Base-by-base conservation (phyloP, 2,797 vertebrate species). In the Percopsis omiscomaycus region DNA sequence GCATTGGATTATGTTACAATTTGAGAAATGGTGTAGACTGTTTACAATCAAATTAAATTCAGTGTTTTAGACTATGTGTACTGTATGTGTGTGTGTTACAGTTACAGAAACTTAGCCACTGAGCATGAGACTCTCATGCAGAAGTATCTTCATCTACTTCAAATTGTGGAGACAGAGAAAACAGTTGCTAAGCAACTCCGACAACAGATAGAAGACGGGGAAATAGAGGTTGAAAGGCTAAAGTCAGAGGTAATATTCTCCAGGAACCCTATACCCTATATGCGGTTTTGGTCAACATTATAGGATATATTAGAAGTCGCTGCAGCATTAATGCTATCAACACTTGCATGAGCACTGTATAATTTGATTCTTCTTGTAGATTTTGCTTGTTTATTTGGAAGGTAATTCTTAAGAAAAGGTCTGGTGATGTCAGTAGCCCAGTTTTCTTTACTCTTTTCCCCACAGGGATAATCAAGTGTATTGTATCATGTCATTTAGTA, bases 161-260 rank as follows among this genome's bases (percentile, higher is more conserved):
- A 99, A 92, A 97, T 99, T 46, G 96, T 99, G 90, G 97, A 99
- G 86, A 98, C 97, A 0, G 97, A 99, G 93, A 99, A 99, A 93
- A 98, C 93, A 0, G 97, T 98, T 93, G 97, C 96, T 85, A 97
- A 96, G 92, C 97, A 98, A 94, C 95, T 99, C 78, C 93, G 97
- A 81, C 96, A 96, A 92, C 97, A 99, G 93, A 97, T 98, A 60
- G 96, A 98, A 88, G 97, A 98, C 4, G 97, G 96, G 53, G 96
- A 99, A 89, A 93, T 97, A 3, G 96, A 98, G 91, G 95, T 98
- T 49, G 97, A 98, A 87, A 93, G 97, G 65, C 93, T 99, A 84
- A 99, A 99, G 92, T 94, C 95, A 2, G 96, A 98, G 97, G 97
- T 98, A 92, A 93, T 45, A 70, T 68, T 64, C 61, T 46, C 71